A percentile compares a stretch with the other conserved stretches of the same genome.
Evolutionary conservation across 2,888 invertebrate genomes (phyloP).

Genomic region (Epinotia bilunana): DNA sequence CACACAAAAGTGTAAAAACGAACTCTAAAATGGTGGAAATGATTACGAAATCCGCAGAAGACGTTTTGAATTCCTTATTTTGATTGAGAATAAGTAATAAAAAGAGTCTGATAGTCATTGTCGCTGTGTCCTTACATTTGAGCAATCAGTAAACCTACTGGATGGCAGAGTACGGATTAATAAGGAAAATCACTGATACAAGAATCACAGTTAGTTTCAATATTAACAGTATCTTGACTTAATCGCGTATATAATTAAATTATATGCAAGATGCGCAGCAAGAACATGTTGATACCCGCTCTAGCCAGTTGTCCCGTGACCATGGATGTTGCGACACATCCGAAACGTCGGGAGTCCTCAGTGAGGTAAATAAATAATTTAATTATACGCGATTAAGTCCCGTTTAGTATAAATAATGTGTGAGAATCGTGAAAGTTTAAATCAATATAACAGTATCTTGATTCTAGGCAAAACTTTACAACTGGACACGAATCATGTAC

Average conservation of each 20-base stretch:
- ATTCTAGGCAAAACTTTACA: not conserved
- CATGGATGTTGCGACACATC: too few species aligned
- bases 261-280: too few species aligned
- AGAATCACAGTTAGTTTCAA: constrained; percentile 12
- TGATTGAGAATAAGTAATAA: constrained; percentile 2
- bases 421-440: too few species aligned
- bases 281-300: too few species aligned
- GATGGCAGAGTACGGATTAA: constrained; percentile 31
- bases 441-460: not conserved
- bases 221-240: not conserved
- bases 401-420: too few species aligned
- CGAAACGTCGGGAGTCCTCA: too few species aligned
- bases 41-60: not conserved
- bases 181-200: constrained; percentile 36
- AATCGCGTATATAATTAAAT: too few species aligned
- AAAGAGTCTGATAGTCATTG: constrained; percentile 17
- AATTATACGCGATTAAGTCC: too few species aligned
- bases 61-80: not conserved
- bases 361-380: too few species aligned
- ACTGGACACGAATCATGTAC: not conserved
- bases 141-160: constrained; percentile 30
- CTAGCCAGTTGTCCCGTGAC: too few species aligned
- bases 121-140: constrained; percentile 18
- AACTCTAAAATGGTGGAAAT: not conserved
- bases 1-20: not conserved